Evolutionary conservation across 2,888 invertebrate species (phyloP).

Genomic region (Epistrophe grossulariae): DNA sequence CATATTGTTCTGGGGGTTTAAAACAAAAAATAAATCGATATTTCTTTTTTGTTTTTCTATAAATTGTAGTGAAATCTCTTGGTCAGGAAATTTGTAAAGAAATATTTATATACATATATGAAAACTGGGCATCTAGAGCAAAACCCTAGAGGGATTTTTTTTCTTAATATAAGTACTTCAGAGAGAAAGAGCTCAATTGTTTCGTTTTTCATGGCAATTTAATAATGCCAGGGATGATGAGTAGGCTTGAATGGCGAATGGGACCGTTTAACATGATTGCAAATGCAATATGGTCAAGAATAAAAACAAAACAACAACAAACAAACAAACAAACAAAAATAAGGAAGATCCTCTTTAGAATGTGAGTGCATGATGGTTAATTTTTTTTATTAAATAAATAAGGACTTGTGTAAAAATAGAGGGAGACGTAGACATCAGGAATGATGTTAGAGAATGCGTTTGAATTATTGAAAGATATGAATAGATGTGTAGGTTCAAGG

Average conservation of each 20-base stretch:
- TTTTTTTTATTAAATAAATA: slow-evolving; percentile 16
- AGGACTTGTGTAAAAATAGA: neutral
- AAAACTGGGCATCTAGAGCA: slow-evolving; percentile 62
- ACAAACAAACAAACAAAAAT: neutral
- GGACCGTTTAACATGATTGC: slow-evolving; percentile 33
- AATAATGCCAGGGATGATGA: slow-evolving; percentile 58
- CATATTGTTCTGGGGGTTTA: neutral
- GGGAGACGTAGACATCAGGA: neutral
- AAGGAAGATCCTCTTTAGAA: slow-evolving; percentile 14
- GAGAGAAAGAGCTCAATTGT: neutral
- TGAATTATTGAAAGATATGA: neutral
- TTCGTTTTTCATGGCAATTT: slow-evolving; percentile 44
- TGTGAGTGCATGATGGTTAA: neutral
- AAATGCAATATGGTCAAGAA: slow-evolving; percentile 40
- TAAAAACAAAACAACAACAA: neutral
- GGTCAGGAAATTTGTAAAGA: slow-evolving; percentile 19
- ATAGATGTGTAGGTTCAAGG: neutral
- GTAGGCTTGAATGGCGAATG: slow-evolving; percentile 29
- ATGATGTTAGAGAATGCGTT: neutral
- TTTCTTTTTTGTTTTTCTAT: slow-evolving; percentile 1
- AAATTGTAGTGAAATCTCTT: neutral
- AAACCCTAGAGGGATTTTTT: slow-evolving; percentile 46
- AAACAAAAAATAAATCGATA: slow-evolving; percentile 53
- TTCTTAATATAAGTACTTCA: neutral
- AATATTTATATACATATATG: neutral